Evolutionary conservation across 2,113 vertebrate genomes (phyloP).

Genomic region (Corythornis madagascariensis): DNA sequence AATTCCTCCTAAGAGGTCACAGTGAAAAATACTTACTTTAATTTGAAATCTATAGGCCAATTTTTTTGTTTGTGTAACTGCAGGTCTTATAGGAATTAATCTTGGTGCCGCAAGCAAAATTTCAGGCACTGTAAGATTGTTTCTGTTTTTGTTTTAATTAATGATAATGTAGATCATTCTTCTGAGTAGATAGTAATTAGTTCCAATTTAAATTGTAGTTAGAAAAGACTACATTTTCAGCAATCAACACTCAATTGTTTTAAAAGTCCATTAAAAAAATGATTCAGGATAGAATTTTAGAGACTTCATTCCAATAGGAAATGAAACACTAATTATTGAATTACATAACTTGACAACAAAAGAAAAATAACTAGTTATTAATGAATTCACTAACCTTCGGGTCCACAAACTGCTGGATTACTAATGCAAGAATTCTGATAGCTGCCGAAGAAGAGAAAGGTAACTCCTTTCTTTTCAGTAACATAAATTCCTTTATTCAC

Average conservation of each 20-base stretch:
- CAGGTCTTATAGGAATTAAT: background rate
- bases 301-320: background rate
- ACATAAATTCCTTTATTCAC: slow-evolving; percentile 90
- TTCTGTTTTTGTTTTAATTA: background rate
- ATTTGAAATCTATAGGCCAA: background rate
- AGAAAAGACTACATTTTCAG: background rate
- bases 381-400: slow-evolving; percentile 81
- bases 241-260: background rate
- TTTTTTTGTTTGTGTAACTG: background rate
- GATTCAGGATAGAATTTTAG: background rate
- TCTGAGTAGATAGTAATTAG: background rate
- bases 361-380: background rate
- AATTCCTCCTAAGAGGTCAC: background rate
- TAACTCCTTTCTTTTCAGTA: slow-evolving; percentile 81
- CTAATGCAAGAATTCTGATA: slow-evolving; percentile 89
- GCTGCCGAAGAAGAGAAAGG: slow-evolving; percentile 87
- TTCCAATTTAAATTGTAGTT: background rate
- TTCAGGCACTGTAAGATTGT: background rate
- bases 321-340: background rate
- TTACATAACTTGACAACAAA: background rate
- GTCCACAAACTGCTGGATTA: slow-evolving; percentile 85
- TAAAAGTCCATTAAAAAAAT: background rate
- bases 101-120: background rate
- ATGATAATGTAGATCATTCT: background rate
- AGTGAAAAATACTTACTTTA: background rate